Evolutionary conservation across 1,140 invertebrate species (phyloP).

Genomic region (Scaptomyza graminum): DNA sequence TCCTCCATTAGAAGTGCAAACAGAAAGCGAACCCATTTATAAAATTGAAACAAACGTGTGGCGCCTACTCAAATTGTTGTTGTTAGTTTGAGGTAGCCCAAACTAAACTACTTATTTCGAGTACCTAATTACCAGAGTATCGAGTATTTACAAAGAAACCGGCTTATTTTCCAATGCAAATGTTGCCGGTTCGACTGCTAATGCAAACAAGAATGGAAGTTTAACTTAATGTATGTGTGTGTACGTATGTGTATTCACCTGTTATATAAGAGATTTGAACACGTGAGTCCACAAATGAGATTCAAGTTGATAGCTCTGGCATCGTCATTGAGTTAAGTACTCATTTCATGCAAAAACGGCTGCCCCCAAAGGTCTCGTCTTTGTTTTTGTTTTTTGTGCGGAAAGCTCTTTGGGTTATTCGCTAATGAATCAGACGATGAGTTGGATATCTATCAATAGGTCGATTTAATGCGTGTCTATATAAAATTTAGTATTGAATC

Average conservation of each 20-base stretch:
- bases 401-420: conserved; percentile 44
- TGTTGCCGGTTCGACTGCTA: conserved; percentile 53
- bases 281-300: conserved; percentile 12
- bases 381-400: conserved; percentile 15
- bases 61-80: background rate
- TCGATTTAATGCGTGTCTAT: conserved; percentile 9
- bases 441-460: background rate
- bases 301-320: conserved; percentile 20
- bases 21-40: conserved; percentile 41
- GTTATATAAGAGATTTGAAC: conserved; percentile 42
- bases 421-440: conserved; percentile 42
- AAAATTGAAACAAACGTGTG: conserved; percentile 22
- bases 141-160: conserved; percentile 37
- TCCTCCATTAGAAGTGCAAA: conserved; percentile 69
- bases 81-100: conserved; percentile 3
- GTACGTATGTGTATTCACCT: conserved; percentile 16
- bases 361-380: conserved; percentile 21
- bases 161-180: conserved; percentile 66
- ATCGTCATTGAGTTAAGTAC: background rate
- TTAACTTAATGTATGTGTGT: too few relatives aligned
- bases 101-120: conserved; percentile 20
- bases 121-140: conserved; percentile 28
- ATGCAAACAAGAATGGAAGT: conserved; percentile 43
- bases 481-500: background rate
- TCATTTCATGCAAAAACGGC: conserved; percentile 1